Evolutionary conservation across 2,113 vertebrate genomes (phyloP).

Genomic region (Echinops telfairi): DNA sequence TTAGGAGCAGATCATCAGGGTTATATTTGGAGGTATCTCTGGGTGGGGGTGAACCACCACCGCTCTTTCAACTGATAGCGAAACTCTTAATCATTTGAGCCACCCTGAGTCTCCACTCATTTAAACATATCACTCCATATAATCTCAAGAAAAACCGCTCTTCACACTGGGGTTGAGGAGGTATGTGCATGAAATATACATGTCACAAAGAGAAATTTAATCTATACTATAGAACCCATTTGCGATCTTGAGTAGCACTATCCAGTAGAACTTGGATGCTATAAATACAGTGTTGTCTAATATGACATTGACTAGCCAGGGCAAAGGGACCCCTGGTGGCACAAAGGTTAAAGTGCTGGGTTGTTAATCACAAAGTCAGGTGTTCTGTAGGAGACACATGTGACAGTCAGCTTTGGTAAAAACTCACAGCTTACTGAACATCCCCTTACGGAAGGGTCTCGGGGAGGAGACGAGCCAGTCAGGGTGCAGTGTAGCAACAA

Average conservation of each 20-base stretch:
- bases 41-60: not conserved
- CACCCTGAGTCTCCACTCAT: not conserved
- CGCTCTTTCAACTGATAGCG: not conserved
- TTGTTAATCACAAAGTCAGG: no score
- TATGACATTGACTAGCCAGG: no score
- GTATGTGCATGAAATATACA: slow-evolving; percentile 22
- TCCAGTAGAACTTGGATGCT: not conserved
- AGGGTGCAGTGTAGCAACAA: no score
- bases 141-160: slow-evolving; percentile 68
- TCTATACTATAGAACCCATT: slow-evolving; percentile 60
- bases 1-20: no score
- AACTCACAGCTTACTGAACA: no score
- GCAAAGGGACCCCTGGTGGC: no score
- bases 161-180: not conserved
- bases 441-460: no score
- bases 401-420: no score
- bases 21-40: no score
- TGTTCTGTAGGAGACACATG: no score
- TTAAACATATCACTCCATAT: not conserved
- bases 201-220: slow-evolving; percentile 70
- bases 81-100: not conserved
- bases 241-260: not conserved
- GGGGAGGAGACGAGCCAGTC: no score
- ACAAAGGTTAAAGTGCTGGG: no score
- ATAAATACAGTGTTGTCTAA: not conserved